phyloP scores from a whole-genome alignment of 2,888 invertebrate species.

The Halocaridina rubra region DNA sequence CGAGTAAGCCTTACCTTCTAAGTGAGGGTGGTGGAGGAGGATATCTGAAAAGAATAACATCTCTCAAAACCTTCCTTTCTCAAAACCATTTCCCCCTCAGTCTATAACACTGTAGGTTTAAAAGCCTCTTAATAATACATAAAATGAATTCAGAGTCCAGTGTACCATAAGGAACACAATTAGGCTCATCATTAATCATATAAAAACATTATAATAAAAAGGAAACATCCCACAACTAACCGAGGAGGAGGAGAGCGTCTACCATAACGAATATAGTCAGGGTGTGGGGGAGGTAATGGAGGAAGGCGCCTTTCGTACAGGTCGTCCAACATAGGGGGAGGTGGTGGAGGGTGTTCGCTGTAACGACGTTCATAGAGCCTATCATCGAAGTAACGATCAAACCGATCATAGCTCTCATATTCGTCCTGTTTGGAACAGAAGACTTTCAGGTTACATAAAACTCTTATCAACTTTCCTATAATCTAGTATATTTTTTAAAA shows the following conservation, averaged over 20 bases:
- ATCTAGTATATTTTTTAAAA: too few species aligned
- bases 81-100: not conserved
- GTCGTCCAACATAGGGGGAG: constrained; percentile 60
- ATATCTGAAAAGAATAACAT: constrained; percentile 37
- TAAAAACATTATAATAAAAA: not conserved
- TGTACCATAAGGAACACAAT: not conserved
- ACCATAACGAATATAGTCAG: constrained; percentile 59
- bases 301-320: constrained; percentile 58
- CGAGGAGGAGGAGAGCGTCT: constrained; percentile 56
- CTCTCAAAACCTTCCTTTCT: not conserved
- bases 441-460: too few species aligned
- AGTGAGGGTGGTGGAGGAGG: constrained; percentile 59
- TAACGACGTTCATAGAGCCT: constrained; percentile 54
- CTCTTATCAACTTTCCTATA: too few species aligned
- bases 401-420: constrained; percentile 53
- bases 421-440: too few species aligned
- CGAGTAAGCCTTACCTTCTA: constrained; percentile 54
- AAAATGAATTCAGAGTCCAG: not conserved
- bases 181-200: not conserved
- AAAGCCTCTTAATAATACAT: not conserved
- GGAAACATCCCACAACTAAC: constrained; percentile 3
- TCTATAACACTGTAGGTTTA: not conserved
- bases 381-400: constrained; percentile 60
- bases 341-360: constrained; percentile 55
- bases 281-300: constrained; percentile 54